Percentiles rank a stretch among this genome's conserved stretches.
These are phyloP conservation scores for Motacilla alba DNA, from an alignment of 2,113 vertebrate genomes.

Conservation along the genomic window DNA sequence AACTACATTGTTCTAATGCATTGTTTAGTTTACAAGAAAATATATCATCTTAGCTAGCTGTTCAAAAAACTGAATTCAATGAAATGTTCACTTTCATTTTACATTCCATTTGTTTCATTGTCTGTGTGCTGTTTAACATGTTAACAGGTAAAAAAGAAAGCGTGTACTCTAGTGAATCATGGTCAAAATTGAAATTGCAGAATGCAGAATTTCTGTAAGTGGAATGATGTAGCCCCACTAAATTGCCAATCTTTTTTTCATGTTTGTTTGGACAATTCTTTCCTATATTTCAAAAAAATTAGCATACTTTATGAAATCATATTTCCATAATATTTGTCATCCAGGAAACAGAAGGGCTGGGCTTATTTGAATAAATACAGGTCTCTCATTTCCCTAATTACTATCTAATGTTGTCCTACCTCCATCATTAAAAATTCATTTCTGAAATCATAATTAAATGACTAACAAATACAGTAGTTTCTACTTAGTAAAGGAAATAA, in stretches of 20 bases:
- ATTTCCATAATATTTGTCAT: constrained; percentile 41
- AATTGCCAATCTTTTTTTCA: neutral
- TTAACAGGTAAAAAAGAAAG: neutral
- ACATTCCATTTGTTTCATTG: neutral
- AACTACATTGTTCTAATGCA: neutral
- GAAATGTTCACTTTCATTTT: neutral
- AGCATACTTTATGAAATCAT: constrained; percentile 33
- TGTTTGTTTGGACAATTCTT: neutral
- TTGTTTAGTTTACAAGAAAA: neutral
- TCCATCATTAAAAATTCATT: constrained; percentile 46
- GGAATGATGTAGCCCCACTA: neutral
- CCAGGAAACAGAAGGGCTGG: constrained; percentile 47
- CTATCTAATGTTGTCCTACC: constrained; percentile 41
- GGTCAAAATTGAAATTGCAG: neutral
- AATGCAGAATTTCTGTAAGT: neutral
- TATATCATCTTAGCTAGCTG: neutral
- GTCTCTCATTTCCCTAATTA: constrained; percentile 64
- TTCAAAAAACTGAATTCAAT: neutral
- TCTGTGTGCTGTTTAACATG: neutral
- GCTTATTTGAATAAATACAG: constrained; percentile 52
- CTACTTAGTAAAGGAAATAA: constrained; percentile 57
- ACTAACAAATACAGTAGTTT: constrained; percentile 55
- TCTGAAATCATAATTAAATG: constrained; percentile 63
- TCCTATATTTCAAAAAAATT: neutral
- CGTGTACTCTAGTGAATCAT: neutral